These are phyloP conservation scores for Pao palembangensis DNA, from an alignment of 2,113 vertebrate species.

Conservation along the genomic window DNA sequence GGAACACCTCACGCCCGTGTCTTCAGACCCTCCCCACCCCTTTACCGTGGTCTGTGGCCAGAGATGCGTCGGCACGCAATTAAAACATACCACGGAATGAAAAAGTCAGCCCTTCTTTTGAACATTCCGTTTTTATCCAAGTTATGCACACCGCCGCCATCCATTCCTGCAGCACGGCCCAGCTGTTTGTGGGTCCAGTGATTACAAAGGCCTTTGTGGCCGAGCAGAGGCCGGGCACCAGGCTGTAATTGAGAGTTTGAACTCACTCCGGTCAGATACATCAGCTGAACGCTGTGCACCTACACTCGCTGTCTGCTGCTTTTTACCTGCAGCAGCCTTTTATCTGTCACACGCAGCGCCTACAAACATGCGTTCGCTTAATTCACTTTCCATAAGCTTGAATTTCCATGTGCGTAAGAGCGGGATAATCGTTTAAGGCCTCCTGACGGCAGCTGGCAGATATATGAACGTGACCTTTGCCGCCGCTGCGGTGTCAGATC, in stretches of 20 bases:
- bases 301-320: background rate
- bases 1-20: slow-evolving; percentile 47
- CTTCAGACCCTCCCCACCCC: slow-evolving; percentile 17
- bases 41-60: slow-evolving; percentile 34
- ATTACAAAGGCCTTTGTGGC: slow-evolving; percentile 73
- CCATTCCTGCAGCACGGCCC: slow-evolving; percentile 55
- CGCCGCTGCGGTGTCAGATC: slow-evolving; percentile 53
- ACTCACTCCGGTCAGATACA: slow-evolving; percentile 40
- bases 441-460: slow-evolving; percentile 61
- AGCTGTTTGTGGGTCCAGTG: slow-evolving; percentile 60
- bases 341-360: slow-evolving; percentile 17
- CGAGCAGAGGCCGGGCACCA: slow-evolving; percentile 50
- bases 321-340: slow-evolving; percentile 5
- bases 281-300: slow-evolving; percentile 29
- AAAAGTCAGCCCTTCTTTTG: slow-evolving; percentile 57
- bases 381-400: slow-evolving; percentile 39
- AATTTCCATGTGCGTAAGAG: slow-evolving; percentile 23
- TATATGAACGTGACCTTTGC: slow-evolving; percentile 71
- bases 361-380: slow-evolving; percentile 16
- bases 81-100: slow-evolving; percentile 71
- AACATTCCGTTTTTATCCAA: slow-evolving; percentile 56
- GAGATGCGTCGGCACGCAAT: slow-evolving; percentile 57
- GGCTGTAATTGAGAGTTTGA: slow-evolving; percentile 67
- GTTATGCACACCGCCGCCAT: slow-evolving; percentile 59
- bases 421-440: slow-evolving; percentile 55